phyloP scores from a whole-genome alignment of 2,797 vertebrate genomes.

The Micropoecilia bifurca region DNA sequence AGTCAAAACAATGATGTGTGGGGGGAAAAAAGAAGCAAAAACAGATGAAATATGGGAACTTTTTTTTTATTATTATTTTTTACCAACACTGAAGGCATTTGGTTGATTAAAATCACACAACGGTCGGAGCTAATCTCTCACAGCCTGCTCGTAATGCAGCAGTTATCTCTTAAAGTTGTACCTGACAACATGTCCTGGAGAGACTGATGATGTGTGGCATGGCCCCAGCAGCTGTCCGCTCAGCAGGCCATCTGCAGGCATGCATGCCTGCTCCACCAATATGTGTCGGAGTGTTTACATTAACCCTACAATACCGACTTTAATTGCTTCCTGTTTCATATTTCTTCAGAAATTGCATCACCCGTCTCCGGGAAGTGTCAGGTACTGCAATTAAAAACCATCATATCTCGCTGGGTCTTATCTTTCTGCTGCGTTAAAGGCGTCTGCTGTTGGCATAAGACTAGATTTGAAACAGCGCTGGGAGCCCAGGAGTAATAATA shows the following conservation, averaged over 20 bases:
- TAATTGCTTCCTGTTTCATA: slow-evolving; percentile 35
- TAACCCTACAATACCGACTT: slow-evolving; percentile 28
- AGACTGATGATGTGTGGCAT: slow-evolving; percentile 62
- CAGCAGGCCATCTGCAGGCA: slow-evolving; percentile 61
- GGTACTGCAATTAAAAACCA: slow-evolving; percentile 55
- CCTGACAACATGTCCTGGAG: slow-evolving; percentile 49
- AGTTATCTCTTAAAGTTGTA: slow-evolving; percentile 51
- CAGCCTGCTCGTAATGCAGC: slow-evolving; percentile 27
- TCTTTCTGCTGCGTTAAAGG: slow-evolving; percentile 38
- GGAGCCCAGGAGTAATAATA: slow-evolving; percentile 15
- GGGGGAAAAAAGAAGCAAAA: background rate
- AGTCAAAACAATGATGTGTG: background rate
- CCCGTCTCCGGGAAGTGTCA: slow-evolving; percentile 27
- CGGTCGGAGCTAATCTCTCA: slow-evolving; percentile 22
- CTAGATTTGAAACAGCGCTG: slow-evolving; percentile 20
- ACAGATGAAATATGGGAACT: background rate
- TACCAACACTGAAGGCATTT: background rate
- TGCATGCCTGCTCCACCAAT: slow-evolving; percentile 50
- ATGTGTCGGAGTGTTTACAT: slow-evolving; percentile 34
- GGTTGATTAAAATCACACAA: slow-evolving; percentile 17
- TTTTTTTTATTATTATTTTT: background rate
- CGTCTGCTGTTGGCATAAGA: slow-evolving; percentile 41
- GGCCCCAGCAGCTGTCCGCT: slow-evolving; percentile 43
- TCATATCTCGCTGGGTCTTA: slow-evolving; percentile 41
- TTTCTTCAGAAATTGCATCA: slow-evolving; percentile 26